phyloP scores from a whole-genome alignment of 2,797 vertebrate species.

The Antrozous pallidus region DNA sequence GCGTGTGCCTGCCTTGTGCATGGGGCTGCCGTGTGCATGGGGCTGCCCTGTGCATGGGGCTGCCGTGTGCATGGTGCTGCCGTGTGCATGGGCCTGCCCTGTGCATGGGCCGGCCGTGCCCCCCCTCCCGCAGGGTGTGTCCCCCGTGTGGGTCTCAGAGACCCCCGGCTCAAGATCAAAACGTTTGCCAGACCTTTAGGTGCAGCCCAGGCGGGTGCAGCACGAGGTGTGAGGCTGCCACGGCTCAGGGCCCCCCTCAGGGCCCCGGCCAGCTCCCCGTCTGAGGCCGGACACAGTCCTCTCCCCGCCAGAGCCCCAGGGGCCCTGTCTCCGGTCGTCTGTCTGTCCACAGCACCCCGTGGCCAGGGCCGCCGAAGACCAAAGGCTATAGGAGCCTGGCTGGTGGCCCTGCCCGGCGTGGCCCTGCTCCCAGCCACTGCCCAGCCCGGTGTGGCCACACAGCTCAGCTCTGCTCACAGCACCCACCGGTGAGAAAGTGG shows the following conservation, averaged over 20 bases:
- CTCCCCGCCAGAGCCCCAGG: background rate
- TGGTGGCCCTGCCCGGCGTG: background rate
- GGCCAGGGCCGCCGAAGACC: background rate
- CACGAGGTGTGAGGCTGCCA: background rate
- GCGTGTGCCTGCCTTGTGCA: background rate
- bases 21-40: background rate
- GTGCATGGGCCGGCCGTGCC: background rate
- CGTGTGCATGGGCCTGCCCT: background rate
- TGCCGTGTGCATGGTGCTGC: background rate
- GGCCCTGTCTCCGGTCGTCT: background rate
- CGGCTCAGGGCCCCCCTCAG: background rate
- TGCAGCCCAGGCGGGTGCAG: background rate
- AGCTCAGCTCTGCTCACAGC: background rate
- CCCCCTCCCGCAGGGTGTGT: accelerated
- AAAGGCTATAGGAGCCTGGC: background rate
- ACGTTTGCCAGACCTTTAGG: background rate
- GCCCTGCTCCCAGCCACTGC: background rate
- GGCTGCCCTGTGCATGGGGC: background rate
- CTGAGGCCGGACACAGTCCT: too few relatives aligned
- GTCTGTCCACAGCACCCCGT: background rate
- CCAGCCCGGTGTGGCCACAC: background rate
- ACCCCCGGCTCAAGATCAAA: background rate
- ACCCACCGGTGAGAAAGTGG: background rate
- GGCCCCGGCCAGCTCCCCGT: background rate
- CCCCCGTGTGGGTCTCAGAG: background rate